These are phyloP conservation scores for Lumbricus terrestris DNA, from an alignment of 2,888 invertebrate genomes.

Conservation along the genomic window DNA sequence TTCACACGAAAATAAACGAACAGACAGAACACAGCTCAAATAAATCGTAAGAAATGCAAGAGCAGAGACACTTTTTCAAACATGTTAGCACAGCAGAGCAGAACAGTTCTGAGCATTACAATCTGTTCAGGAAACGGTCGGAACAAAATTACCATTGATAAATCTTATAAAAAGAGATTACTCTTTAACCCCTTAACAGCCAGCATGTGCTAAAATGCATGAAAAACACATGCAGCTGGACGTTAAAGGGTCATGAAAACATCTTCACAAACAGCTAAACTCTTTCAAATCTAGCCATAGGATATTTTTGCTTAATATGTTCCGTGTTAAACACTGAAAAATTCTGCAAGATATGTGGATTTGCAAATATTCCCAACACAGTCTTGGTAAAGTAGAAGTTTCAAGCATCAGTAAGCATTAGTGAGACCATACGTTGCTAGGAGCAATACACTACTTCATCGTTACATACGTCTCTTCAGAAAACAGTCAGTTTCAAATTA, in stretches of 20 bases:
- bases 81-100: neutral
- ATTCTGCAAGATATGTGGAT: too few relatives aligned
- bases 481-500: neutral
- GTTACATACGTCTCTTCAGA: too few relatives aligned
- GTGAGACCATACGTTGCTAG: neutral
- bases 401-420: too few relatives aligned
- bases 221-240: too few relatives aligned
- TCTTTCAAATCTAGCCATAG: neutral
- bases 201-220: too few relatives aligned
- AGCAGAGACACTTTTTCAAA: neutral
- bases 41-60: neutral
- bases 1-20: neutral
- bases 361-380: too few relatives aligned
- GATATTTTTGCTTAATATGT: neutral
- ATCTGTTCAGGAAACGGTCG: too few relatives aligned
- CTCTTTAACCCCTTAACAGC: too few relatives aligned
- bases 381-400: too few relatives aligned
- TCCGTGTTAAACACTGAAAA: neutral
- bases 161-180: too few relatives aligned
- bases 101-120: neutral
- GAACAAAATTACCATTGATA: too few relatives aligned
- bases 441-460: neutral
- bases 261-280: neutral
- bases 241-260: too few relatives aligned
- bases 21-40: neutral